A percentile compares a stretch with the other conserved stretches of the same genome.
These are phyloP conservation scores for Agriotes lineatus DNA, from an alignment of 2,888 invertebrate genomes.

Conservation along the genomic window DNA sequence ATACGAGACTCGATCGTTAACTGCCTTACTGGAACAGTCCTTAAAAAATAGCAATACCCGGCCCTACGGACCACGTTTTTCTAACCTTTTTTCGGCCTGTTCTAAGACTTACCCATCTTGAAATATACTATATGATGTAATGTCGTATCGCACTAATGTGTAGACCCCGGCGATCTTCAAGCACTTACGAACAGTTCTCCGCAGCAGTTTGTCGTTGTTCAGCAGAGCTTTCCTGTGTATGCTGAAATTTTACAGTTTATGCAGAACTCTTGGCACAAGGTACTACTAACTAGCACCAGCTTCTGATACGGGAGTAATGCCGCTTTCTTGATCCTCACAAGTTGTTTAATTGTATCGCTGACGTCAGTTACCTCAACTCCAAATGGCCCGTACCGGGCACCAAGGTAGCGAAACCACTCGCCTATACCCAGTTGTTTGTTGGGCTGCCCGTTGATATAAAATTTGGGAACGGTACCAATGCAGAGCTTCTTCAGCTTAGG, in stretches of 20 bases:
- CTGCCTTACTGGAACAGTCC: too few species aligned
- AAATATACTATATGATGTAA: too few species aligned
- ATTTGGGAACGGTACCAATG: neutral
- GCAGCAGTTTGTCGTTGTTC: neutral
- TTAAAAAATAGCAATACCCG: too few species aligned
- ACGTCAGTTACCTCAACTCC: neutral
- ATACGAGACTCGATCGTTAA: too few species aligned
- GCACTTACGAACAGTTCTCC: too few species aligned
- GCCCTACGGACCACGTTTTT: too few species aligned
- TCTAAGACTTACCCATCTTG: too few species aligned
- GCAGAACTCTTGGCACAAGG: constrained; percentile 58
- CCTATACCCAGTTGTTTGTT: constrained; percentile 17
- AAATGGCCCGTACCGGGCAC: neutral
- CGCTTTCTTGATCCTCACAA: constrained; percentile 36
- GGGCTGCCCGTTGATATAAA: constrained; percentile 18
- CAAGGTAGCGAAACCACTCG: constrained; percentile 52
- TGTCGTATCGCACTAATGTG: too few species aligned
- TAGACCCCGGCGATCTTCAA: too few species aligned
- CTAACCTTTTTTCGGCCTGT: too few species aligned
- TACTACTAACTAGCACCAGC: constrained; percentile 53
- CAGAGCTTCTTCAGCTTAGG: neutral
- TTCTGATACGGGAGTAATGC: constrained; percentile 63
- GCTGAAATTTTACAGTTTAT: constrained; percentile 55
- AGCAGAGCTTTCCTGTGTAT: neutral
- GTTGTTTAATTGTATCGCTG: too few species aligned